Percentiles rank a stretch among this genome's conserved stretches.
Evolutionary conservation across 2,113 vertebrate genomes (phyloP).

Genomic region (Anoura caudifer): DNA sequence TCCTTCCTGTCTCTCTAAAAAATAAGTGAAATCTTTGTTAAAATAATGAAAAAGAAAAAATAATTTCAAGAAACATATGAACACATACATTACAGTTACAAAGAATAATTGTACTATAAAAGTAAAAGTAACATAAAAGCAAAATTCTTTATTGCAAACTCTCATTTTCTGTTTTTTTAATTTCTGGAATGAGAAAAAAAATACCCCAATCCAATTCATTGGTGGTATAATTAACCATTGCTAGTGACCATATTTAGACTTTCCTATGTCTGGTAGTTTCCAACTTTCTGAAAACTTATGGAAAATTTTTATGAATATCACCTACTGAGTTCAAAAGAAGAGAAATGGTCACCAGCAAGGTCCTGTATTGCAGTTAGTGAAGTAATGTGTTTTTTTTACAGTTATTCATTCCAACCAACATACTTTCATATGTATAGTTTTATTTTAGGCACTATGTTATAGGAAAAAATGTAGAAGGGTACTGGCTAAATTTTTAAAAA

Average conservation of each 20-base stretch:
- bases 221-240: neutral
- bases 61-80: neutral
- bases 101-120: neutral
- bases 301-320: neutral
- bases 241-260: neutral
- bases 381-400: neutral
- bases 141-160: slow-evolving; percentile 1
- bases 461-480: neutral
- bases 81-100: neutral
- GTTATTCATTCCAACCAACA: neutral
- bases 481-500: neutral
- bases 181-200: slow-evolving; percentile 3
- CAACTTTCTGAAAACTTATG: neutral
- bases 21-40: too few relatives aligned
- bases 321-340: slow-evolving; percentile 10
- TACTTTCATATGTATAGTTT: neutral
- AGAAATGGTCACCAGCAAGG: neutral
- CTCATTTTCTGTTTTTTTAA: neutral
- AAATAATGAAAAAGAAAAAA: neutral
- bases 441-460: neutral
- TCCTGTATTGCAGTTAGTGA: neutral
- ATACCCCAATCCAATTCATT: neutral
- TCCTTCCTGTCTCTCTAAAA: too few relatives aligned
- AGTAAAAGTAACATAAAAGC: neutral
- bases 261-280: neutral